phyloP scores from a whole-genome alignment of 2,888 invertebrate genomes.

The Taphrorychus bicolor region DNA sequence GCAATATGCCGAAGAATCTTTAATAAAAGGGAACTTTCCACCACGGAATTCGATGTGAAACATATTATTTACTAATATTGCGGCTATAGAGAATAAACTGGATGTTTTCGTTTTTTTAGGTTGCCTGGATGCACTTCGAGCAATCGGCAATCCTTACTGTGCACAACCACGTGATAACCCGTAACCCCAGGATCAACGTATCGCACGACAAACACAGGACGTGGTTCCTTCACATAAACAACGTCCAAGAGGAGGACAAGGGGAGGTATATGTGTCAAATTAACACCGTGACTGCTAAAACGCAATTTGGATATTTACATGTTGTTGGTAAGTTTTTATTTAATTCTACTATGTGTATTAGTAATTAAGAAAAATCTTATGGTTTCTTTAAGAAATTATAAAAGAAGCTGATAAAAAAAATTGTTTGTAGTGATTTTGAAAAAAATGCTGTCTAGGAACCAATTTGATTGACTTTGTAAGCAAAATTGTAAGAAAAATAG shows the following conservation, averaged over 20 bases:
- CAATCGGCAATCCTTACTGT: conserved; percentile 92
- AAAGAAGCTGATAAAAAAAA: too few relatives aligned
- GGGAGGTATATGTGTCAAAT: conserved; percentile 95
- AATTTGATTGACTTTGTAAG: too few relatives aligned
- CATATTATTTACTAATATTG: background rate
- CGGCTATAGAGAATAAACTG: background rate
- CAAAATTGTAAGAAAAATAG: too few relatives aligned
- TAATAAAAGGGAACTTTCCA: background rate
- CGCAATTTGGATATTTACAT: conserved; percentile 89
- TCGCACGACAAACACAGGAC: conserved; percentile 92
- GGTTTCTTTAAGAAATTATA: too few relatives aligned
- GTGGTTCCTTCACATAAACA: conserved; percentile 91
- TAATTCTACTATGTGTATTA: background rate
- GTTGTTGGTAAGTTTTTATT: conserved; percentile 78
- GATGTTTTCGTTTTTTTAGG: conserved; percentile 65
- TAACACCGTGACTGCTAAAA: conserved; percentile 91
- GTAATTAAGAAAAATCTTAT: background rate
- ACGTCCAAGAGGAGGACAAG: conserved; percentile 90
- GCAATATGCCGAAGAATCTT: conserved; percentile 15
- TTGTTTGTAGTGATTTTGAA: too few relatives aligned
- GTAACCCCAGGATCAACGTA: conserved; percentile 90
- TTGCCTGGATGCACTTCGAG: conserved; percentile 96
- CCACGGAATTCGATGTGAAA: background rate
- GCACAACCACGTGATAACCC: conserved; percentile 92
- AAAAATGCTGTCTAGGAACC: conserved; percentile 20